Evolutionary conservation across 1,140 invertebrate species (phyloP), one percentile per base, ranked within the genome.

Genomic region (Drosophila repleta): DNA sequence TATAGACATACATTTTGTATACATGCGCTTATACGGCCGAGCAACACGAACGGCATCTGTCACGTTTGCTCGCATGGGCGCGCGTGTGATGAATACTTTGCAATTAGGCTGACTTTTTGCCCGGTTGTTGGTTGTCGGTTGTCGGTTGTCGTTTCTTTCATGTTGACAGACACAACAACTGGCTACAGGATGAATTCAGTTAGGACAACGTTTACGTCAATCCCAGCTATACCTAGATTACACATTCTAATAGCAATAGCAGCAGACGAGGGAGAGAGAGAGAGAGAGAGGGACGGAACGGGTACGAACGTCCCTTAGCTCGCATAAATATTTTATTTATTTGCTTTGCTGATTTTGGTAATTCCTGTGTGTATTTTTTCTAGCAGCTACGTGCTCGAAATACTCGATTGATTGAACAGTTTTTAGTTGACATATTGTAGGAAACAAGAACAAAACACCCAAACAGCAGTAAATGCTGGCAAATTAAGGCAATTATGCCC

Each of bases 31-130:
- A 17, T 67, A 52, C 53, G 8, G 13, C 13, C 57, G 26, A 41
- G 6, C 67, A 74, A 77, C 70, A 74, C 66, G 74, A 37, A 46
- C 53, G 70, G 55, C 81, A 85, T 81, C 78, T 79, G 82, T 85
- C 82, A 85, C 82, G 82, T 78, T 87, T 81, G 29, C 74, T 78
- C 74, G 71, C 78, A 82, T 87, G 83, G 67, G 20, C 67, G 82
- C 83, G 85, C 82, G 82, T 85, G 82, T 85, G 82, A 85, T 85
- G 82, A 85, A 85, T 85, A 85, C 82, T 82, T 63, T 76, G 65
- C 82, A 85, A 85, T 85, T 85, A 85, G 82, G 83, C 55, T 39
- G n/a, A 20, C 39, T 52, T 20, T 63, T 51, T 62, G 45, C 5
- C 18, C 29, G 26, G 20, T 45, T 64, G 51, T 11, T 53, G n/a